Evolutionary conservation across 2,888 invertebrate species (phyloP), one percentile per base, ranked within the genome.

Genomic region (Endomychus coccineus): DNA sequence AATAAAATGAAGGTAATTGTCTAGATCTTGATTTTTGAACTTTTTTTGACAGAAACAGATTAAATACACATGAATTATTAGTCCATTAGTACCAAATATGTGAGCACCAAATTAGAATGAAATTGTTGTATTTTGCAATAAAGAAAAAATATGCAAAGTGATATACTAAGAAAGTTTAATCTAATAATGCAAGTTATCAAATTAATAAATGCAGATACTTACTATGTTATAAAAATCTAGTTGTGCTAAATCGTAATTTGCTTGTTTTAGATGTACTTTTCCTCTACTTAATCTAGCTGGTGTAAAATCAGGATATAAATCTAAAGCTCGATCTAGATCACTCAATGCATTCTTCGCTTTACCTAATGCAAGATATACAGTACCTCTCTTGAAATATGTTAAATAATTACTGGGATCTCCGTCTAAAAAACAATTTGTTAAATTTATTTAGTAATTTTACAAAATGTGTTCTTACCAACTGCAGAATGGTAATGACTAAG

Each of bases 401-500:
- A 97, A 76, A 68, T 96, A 98, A 69, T 97, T 96, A 47, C 75
- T 77, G 22, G 95, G 90, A 68, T 98, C 97, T 9, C 88, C 89
- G 73, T 97, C 96, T 95, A 68, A 3, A 71, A 70, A 32, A 37
- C 39, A 43, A 36, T 11, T 14, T 7, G 24, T 10, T 16, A 27
- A 6, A 3, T 3, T 5, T 3, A 2, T 9, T 9, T 2, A 9
- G 16, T 15, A 23, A 5, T 7, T 19, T 27, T 19, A 28, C 28
- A 35, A 36, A n/a, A n/a, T 4, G 13, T 24, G 28, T 16, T 68
- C 81, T 73, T 62, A 88, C 89, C 95, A 53, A 98, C 90, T 52
- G 97, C 98, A 43, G 91, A 88, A 73, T 98, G 96, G 69, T 94
- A 98, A 64, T 98, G 96, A 41, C 90, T 86, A 31, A 99, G 69